Conservation (phyloP, 2,797 vertebrate species). For the Brachyrhaphis roseni region DNA sequence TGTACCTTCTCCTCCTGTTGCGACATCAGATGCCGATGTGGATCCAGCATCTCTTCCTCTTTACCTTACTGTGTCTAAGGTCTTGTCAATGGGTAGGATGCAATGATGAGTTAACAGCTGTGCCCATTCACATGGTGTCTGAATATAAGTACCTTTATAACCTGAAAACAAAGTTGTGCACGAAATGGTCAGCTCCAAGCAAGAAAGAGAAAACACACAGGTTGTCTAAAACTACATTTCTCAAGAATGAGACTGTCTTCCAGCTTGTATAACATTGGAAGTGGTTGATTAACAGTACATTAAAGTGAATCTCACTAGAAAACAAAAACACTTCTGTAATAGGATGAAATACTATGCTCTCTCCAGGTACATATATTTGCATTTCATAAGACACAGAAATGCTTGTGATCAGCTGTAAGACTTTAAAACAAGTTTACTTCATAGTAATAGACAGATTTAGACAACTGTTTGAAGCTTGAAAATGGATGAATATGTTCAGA, state of each 20-base stretch:
- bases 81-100: no score
- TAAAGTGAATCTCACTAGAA: background rate
- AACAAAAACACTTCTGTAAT: background rate
- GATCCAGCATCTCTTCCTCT: background rate
- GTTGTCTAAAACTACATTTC: no score
- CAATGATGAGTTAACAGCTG: no score
- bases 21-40: background rate
- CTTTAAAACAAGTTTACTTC: background rate
- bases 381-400: background rate
- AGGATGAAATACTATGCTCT: background rate
- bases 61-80: background rate
- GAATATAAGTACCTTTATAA: no score
- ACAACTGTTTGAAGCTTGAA: background rate
- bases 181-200: no score
- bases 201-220: background rate
- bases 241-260: no score
- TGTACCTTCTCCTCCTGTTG: background rate
- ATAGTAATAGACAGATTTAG: background rate
- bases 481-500: background rate
- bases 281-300: background rate
- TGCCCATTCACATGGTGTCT: no score
- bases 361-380: background rate
- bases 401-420: background rate
- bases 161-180: no score
- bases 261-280: background rate